These are phyloP conservation scores for Mactra quadrangularis DNA, from an alignment of 1,140 invertebrate genomes.

Conservation along the genomic window DNA sequence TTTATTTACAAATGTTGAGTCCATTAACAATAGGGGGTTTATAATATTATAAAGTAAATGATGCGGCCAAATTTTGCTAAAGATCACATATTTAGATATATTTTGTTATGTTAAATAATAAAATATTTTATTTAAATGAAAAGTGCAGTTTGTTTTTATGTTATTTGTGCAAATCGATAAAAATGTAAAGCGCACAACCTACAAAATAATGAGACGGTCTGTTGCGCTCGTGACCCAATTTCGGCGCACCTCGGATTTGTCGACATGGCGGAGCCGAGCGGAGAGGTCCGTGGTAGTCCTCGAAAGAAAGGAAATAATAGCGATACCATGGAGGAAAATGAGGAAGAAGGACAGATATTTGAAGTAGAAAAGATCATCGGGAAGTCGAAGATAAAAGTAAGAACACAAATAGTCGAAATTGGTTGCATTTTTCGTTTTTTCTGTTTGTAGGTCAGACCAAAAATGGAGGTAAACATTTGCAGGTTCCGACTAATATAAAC, in stretches of 20 bases:
- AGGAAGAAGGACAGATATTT: conserved; percentile 27
- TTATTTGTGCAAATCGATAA: background rate
- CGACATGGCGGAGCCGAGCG: conserved; percentile 49
- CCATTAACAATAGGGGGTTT: background rate
- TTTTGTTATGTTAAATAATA: background rate
- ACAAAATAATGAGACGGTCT: background rate
- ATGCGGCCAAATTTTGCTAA: background rate
- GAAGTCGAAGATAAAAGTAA: conserved; percentile 53
- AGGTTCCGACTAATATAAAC: conserved; percentile 10
- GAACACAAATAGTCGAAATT: background rate
- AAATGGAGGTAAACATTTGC: background rate
- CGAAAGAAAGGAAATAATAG: background rate
- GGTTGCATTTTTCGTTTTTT: background rate
- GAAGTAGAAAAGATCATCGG: conserved; percentile 53
- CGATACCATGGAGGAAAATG: background rate
- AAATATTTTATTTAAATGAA: background rate
- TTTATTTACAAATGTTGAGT: background rate
- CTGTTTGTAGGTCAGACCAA: background rate
- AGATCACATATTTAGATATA: background rate
- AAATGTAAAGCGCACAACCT: background rate
- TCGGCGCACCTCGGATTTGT: conserved; percentile 33
- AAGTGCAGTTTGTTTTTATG: background rate
- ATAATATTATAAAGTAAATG: background rate
- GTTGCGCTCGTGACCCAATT: conserved; percentile 40
- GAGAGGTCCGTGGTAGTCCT: background rate